These are phyloP conservation scores for Temnothorax curvispinosus DNA, from an alignment of 1,140 invertebrate genomes.

Conservation along the genomic window DNA sequence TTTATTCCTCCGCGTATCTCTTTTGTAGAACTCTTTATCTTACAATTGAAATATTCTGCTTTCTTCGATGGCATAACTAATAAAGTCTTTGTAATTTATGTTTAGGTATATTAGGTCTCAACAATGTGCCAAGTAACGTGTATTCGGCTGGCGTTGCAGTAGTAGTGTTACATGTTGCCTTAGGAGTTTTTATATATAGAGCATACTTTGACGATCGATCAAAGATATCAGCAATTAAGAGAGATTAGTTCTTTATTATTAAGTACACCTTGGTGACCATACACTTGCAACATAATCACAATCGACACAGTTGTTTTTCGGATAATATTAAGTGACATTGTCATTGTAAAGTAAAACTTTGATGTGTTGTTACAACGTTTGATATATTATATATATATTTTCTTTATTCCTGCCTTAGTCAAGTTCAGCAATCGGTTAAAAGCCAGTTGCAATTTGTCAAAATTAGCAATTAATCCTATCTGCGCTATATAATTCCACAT, in stretches of 20 bases:
- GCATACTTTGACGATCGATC: slow-evolving; percentile 88
- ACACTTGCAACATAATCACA: slow-evolving; percentile 58
- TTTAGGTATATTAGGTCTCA: slow-evolving; percentile 86
- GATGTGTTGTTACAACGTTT: not conserved
- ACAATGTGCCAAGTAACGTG: slow-evolving; percentile 89
- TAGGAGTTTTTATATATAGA: slow-evolving; percentile 92
- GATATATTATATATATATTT: not conserved
- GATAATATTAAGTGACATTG: not conserved
- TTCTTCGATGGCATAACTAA: slow-evolving; percentile 27
- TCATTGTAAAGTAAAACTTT: slow-evolving; percentile 19
- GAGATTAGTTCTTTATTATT: slow-evolving; percentile 76
- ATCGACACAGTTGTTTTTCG: slow-evolving; percentile 26
- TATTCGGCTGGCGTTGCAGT: slow-evolving; percentile 91
- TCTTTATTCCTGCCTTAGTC: not conserved
- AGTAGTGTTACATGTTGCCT: slow-evolving; percentile 89
- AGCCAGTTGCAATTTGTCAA: not conserved
- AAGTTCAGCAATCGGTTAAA: not conserved
- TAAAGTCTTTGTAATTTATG: slow-evolving; percentile 64
- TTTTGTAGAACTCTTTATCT: not conserved
- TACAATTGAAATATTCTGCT: not conserved
- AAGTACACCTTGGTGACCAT: slow-evolving; percentile 65
- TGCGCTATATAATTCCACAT: not conserved
- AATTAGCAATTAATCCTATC: not conserved
- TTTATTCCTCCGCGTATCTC: not conserved
- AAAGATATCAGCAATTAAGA: slow-evolving; percentile 75